Evolutionary conservation across 2,797 vertebrate species (phyloP).

Genomic region (Vireo griseus): DNA sequence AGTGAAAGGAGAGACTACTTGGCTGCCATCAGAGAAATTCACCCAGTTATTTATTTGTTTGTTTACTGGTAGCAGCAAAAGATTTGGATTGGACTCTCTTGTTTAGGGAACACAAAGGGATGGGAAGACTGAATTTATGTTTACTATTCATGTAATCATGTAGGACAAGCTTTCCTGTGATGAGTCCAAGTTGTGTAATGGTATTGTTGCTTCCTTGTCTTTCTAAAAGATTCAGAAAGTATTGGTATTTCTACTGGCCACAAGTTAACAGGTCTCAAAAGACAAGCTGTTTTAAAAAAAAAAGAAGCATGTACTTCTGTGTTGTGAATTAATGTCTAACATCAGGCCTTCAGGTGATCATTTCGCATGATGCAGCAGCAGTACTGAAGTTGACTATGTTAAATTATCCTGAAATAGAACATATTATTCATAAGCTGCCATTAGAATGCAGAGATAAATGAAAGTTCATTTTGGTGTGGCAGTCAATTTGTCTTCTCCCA

Average conservation of each 20-base stretch:
- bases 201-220: background rate
- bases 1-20: background rate
- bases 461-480: slow-evolving; percentile 17
- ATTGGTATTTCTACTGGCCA: background rate
- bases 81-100: background rate
- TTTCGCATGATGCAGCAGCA: background rate
- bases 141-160: background rate
- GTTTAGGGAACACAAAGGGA: background rate
- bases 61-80: background rate
- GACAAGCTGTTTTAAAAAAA: background rate
- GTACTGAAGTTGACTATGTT: background rate
- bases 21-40: background rate
- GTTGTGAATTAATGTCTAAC: background rate
- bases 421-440: background rate
- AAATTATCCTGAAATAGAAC: background rate
- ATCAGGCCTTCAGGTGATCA: background rate
- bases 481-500: slow-evolving; percentile 6
- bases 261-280: background rate
- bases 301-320: background rate
- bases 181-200: background rate
- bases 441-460: slow-evolving; percentile 9
- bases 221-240: background rate
- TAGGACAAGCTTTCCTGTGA: background rate
- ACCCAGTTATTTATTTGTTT: background rate
- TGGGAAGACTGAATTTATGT: background rate